Conservation (phyloP, 2,113 vertebrate genomes). For the Willisornis vidua region DNA sequence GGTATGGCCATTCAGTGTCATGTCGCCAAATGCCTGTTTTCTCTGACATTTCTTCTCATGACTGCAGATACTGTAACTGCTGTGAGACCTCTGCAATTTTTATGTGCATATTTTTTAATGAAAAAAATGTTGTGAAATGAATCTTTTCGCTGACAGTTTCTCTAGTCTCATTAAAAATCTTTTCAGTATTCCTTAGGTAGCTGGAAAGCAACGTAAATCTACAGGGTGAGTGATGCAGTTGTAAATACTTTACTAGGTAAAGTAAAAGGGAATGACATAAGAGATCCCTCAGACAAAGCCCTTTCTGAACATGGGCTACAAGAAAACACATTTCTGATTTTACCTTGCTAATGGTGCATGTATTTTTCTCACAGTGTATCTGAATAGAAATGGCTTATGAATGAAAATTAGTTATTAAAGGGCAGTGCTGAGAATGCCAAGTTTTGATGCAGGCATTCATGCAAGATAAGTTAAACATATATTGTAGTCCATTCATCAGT, state of each 20-base stretch:
- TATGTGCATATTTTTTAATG: background rate
- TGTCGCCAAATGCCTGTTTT: conserved; percentile 11
- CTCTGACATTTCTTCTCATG: background rate
- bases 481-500: background rate
- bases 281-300: background rate
- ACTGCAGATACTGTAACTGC: background rate
- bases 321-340: background rate
- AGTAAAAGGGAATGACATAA: background rate
- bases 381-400: background rate
- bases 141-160: background rate
- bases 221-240: background rate
- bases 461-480: background rate
- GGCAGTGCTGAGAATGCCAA: background rate
- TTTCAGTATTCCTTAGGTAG: background rate
- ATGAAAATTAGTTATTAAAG: background rate
- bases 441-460: background rate
- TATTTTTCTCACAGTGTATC: background rate
- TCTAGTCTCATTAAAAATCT: background rate
- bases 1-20: background rate
- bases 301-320: background rate
- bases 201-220: background rate
- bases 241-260: background rate
- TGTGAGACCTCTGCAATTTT: background rate
- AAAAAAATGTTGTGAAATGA: background rate
- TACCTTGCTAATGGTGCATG: background rate